Percentiles rank a stretch among this genome's conserved stretches.
Conservation (phyloP, 2,797 vertebrate species). For the Hyperoplus immaculatus region DNA sequence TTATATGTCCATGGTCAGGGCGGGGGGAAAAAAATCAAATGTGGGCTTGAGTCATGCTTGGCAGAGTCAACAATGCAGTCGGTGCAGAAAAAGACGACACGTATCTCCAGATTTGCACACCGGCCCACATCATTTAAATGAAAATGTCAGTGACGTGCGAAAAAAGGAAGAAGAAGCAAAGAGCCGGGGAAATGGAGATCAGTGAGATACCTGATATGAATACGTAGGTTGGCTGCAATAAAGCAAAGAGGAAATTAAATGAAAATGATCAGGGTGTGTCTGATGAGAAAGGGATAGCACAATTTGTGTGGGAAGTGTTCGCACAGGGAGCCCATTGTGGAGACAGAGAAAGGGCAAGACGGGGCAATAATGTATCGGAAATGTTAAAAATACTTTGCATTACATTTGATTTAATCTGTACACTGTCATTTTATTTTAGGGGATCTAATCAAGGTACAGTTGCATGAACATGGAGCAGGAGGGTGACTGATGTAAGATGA, state of each 20-base stretch:
- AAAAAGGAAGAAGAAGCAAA: conserved; percentile 8
- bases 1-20: background rate
- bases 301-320: conserved; percentile 12
- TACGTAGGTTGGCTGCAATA: background rate
- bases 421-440: background rate
- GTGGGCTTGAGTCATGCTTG: background rate
- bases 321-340: background rate
- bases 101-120: conserved; percentile 47
- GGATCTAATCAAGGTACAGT: conserved; percentile 13
- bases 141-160: conserved; percentile 27
- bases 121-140: conserved; percentile 16
- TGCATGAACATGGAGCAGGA: background rate
- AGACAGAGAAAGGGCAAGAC: background rate
- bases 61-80: background rate
- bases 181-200: background rate
- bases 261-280: conserved; percentile 27
- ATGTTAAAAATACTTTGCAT: background rate
- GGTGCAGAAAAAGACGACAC: background rate
- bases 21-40: background rate
- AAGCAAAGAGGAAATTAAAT: conserved; percentile 35
- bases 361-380: background rate
- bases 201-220: background rate
- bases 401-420: background rate
- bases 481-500: conserved; percentile 8
- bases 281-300: conserved; percentile 12